These are phyloP conservation scores for Tortricodes alternella DNA, from an alignment of 2,888 invertebrate species.

Conservation along the genomic window DNA sequence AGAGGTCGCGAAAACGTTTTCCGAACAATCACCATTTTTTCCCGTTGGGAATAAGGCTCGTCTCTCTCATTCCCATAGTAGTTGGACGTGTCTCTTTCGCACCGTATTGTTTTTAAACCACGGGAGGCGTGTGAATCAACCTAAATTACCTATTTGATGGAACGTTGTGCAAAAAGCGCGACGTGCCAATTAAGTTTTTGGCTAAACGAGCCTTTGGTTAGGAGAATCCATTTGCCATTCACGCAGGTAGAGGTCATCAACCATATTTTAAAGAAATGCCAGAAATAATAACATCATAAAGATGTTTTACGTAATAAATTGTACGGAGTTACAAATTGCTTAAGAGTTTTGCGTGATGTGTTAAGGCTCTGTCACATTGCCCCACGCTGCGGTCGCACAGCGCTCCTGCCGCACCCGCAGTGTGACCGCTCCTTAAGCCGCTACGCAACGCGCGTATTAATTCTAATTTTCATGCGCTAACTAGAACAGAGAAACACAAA, in stretches of 20 bases:
- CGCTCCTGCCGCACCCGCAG: too few relatives aligned
- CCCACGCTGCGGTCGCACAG: too few relatives aligned
- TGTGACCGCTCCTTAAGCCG: too few relatives aligned
- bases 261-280: background rate
- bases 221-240: background rate
- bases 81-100: slow-evolving; percentile 37
- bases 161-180: slow-evolving; percentile 37
- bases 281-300: too few relatives aligned
- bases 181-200: slow-evolving; percentile 24
- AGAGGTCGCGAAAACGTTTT: slow-evolving; percentile 44
- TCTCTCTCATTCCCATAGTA: slow-evolving; percentile 41
- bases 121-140: slow-evolving; percentile 48
- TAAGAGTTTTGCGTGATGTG: too few relatives aligned
- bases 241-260: background rate
- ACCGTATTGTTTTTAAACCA: slow-evolving; percentile 45
- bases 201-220: slow-evolving; percentile 3
- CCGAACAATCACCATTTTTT: slow-evolving; percentile 53
- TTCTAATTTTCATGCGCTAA: slow-evolving; percentile 14
- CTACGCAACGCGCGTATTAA: slow-evolving; percentile 1
- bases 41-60: slow-evolving; percentile 47
- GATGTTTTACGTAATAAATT: too few relatives aligned
- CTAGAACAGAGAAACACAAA: slow-evolving; percentile 13
- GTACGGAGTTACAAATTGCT: too few relatives aligned
- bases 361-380: too few relatives aligned
- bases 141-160: slow-evolving; percentile 43